Conservation (phyloP, 2,888 invertebrate genomes). For the Chesias legatella region DNA sequence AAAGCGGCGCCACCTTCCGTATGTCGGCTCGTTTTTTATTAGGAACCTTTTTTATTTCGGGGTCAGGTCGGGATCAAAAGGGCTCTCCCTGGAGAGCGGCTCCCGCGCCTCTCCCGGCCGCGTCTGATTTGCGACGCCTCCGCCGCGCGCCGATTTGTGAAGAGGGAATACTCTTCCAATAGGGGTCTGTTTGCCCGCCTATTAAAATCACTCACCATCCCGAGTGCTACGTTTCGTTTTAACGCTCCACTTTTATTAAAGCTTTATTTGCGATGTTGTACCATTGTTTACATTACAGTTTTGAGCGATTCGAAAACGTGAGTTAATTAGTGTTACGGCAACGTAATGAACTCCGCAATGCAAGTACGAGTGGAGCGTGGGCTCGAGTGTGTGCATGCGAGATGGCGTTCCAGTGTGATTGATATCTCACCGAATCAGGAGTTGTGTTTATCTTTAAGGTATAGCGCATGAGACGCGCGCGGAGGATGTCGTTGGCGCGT, state of each 20-base stretch:
- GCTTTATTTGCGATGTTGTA: constrained; percentile 39
- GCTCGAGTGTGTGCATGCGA: too few relatives aligned
- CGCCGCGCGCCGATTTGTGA: constrained; percentile 75
- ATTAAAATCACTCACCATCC: constrained; percentile 74
- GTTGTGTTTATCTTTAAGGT: constrained; percentile 55
- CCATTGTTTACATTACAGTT: constrained; percentile 30
- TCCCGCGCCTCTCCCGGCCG: constrained; percentile 46
- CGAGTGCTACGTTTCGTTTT: constrained; percentile 48
- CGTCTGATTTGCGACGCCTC: constrained; percentile 75
- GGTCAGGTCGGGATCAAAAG: constrained; percentile 80
- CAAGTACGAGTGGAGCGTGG: constrained; percentile 27
- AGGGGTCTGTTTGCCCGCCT: constrained; percentile 72
- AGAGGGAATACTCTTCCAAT: constrained; percentile 74
- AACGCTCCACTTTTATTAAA: constrained; percentile 49
- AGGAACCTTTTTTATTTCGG: constrained; percentile 80
- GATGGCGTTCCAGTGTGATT: constrained; percentile 41
- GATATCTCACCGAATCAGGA: constrained; percentile 40
- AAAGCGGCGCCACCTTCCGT: constrained; percentile 80
- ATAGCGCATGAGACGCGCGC: constrained; percentile 38
- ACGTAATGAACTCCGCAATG: constrained; percentile 27
- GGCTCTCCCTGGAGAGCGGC: constrained; percentile 68
- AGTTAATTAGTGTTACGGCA: constrained; percentile 29
- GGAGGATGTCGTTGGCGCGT: constrained; percentile 44
- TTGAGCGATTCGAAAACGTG: constrained; percentile 26
- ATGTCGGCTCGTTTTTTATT: constrained; percentile 79